Conservation (phyloP, 1,140 invertebrate genomes). For the Neodiprion pinetum region DNA sequence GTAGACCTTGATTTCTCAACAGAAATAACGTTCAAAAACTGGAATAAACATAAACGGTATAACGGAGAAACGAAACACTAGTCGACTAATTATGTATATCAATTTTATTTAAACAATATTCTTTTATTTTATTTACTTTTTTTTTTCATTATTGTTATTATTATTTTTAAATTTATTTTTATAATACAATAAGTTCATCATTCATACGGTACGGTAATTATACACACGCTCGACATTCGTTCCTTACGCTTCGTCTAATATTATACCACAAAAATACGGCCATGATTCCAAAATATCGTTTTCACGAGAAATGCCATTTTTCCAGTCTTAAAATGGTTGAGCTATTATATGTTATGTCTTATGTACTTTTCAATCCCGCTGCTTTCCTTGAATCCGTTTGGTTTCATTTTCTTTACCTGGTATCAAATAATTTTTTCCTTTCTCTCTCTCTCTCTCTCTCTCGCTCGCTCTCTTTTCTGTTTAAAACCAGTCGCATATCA, state of each 20-base stretch:
- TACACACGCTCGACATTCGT: constrained; percentile 32
- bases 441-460: background rate
- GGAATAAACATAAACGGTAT: no score
- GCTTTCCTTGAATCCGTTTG: background rate
- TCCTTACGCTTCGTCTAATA: constrained; percentile 34
- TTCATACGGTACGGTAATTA: constrained; percentile 39
- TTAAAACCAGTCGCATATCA: constrained; percentile 40
- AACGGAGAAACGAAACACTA: no score
- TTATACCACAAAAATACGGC: constrained; percentile 54
- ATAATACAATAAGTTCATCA: constrained; percentile 55
- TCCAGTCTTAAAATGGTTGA: constrained; percentile 51
- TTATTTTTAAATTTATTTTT: constrained; percentile 36
- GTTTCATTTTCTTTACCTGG: background rate
- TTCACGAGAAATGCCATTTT: constrained; percentile 5
- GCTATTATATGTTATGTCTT: constrained; percentile 19
- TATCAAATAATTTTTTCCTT: background rate
- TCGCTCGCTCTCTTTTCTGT: background rate
- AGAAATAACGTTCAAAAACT: no score
- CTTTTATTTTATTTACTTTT: constrained; percentile 23
- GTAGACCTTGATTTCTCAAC: no score
- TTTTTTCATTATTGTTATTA: no score
- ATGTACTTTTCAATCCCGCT: background rate
- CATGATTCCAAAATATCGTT: constrained; percentile 34
- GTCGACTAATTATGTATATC: constrained; percentile 41
- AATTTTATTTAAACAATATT: constrained; percentile 59